Evolutionary conservation across 2,113 vertebrate genomes (phyloP).

Genomic region (Chascanopsetta lugubris): DNA sequence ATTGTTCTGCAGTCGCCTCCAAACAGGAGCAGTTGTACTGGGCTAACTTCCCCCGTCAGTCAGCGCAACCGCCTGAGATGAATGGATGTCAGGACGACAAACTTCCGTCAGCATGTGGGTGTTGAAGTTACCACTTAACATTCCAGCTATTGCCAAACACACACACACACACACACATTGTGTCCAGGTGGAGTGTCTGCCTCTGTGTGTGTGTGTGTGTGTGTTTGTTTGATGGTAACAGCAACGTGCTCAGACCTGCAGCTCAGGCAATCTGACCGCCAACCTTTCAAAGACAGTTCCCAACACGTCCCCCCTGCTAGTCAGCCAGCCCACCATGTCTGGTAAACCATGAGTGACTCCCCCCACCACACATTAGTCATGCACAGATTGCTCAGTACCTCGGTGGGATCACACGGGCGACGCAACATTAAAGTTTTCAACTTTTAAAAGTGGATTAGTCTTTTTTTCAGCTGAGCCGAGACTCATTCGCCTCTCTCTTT

Average conservation of each 20-base stretch:
- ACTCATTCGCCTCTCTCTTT: neutral
- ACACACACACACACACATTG: constrained; percentile 1
- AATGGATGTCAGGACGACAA: neutral
- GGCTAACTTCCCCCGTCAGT: too few relatives aligned
- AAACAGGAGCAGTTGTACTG: neutral
- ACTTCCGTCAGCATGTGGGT: neutral
- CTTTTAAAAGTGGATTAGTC: constrained; percentile 17
- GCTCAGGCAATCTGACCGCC: constrained; percentile 45
- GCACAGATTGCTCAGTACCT: constrained; percentile 16
- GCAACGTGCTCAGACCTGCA: constrained; percentile 52
- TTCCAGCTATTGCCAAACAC: constrained; percentile 7
- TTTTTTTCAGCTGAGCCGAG: neutral
- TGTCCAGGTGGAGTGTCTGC: constrained; percentile 31
- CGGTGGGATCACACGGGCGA: constrained; percentile 8
- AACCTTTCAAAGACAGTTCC: constrained; percentile 51
- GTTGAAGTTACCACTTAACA: constrained; percentile 4
- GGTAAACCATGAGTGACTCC: constrained; percentile 16
- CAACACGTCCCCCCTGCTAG: constrained; percentile 63
- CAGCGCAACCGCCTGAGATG: too few relatives aligned
- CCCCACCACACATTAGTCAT: constrained; percentile 14
- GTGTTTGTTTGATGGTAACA: constrained; percentile 23
- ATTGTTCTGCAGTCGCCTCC: neutral
- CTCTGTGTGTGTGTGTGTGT: constrained; percentile 11
- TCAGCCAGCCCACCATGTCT: constrained; percentile 29
- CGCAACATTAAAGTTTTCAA: neutral